Evolutionary conservation across 2,888 invertebrate species (phyloP).

Genomic region (Lasioglossum morio): DNA sequence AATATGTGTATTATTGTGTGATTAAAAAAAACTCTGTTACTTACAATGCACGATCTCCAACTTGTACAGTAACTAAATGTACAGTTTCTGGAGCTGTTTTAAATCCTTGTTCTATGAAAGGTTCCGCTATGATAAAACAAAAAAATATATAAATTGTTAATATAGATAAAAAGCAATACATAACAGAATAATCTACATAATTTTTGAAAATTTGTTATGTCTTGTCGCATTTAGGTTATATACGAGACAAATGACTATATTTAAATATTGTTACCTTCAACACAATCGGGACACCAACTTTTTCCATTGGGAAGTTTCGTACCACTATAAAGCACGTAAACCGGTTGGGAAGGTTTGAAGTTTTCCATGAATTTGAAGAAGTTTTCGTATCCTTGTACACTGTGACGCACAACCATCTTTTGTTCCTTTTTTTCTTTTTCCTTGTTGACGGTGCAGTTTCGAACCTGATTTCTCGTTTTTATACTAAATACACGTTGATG

Average conservation of each 20-base stretch:
- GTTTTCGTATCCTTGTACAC: constrained; percentile 87
- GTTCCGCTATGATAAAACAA: constrained; percentile 88
- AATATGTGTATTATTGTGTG: background rate
- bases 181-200: background rate
- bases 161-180: background rate
- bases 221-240: constrained; percentile 52
- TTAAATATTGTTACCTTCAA: constrained; percentile 87
- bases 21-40: constrained; percentile 79
- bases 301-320: constrained; percentile 88
- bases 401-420: constrained; percentile 85
- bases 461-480: constrained; percentile 2
- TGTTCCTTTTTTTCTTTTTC: background rate
- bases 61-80: constrained; percentile 91
- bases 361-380: constrained; percentile 87
- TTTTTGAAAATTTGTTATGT: background rate
- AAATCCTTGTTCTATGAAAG: constrained; percentile 90
- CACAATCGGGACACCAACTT: constrained; percentile 97
- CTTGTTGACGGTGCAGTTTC: background rate
- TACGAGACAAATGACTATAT: constrained; percentile 9
- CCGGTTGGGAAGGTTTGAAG: constrained; percentile 84
- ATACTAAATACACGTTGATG: background rate
- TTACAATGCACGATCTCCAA: constrained; percentile 91
- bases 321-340: constrained; percentile 89
- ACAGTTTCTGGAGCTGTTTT: constrained; percentile 87
- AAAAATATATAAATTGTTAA: background rate